These are phyloP conservation scores for Corythucha ciliata DNA, from an alignment of 2,888 invertebrate species.

Conservation along the genomic window DNA sequence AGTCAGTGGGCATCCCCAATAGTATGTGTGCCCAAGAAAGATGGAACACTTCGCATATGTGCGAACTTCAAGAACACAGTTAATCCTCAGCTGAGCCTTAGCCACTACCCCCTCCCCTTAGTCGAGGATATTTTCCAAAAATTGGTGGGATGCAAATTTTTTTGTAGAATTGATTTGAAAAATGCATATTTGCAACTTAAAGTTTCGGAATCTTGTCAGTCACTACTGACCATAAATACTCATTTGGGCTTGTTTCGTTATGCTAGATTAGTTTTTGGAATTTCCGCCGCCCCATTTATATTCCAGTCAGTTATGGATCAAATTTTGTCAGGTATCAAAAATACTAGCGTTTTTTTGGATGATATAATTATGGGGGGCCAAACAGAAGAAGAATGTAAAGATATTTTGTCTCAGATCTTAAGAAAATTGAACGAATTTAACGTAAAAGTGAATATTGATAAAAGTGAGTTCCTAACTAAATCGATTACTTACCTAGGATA, in stretches of 20 bases:
- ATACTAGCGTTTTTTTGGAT: slow-evolving; percentile 1
- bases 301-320: slow-evolving; percentile 8
- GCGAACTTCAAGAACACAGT: slow-evolving; percentile 6
- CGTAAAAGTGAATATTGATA: background rate
- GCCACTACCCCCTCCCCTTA: slow-evolving; percentile 22
- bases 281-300: background rate
- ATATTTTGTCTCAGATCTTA: background rate
- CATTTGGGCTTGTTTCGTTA: slow-evolving; percentile 8
- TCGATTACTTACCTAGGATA: background rate
- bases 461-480: background rate
- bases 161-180: slow-evolving; percentile 3
- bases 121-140: slow-evolving; percentile 17
- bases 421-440: background rate
- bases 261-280: slow-evolving; percentile 1
- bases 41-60: slow-evolving; percentile 15
- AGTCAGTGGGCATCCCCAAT: slow-evolving; percentile 23
- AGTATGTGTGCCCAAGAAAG: slow-evolving; percentile 9
- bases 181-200: slow-evolving; percentile 1
- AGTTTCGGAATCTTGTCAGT: background rate
- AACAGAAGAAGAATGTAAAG: background rate
- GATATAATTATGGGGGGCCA: slow-evolving; percentile 3
- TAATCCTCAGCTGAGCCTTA: slow-evolving; percentile 13
- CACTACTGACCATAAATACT: slow-evolving; percentile 1
- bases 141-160: slow-evolving; percentile 14
- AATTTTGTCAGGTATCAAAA: background rate